Conservation (phyloP, 64 coral and sea anemone genomes). For the Actinia equina region DNA sequence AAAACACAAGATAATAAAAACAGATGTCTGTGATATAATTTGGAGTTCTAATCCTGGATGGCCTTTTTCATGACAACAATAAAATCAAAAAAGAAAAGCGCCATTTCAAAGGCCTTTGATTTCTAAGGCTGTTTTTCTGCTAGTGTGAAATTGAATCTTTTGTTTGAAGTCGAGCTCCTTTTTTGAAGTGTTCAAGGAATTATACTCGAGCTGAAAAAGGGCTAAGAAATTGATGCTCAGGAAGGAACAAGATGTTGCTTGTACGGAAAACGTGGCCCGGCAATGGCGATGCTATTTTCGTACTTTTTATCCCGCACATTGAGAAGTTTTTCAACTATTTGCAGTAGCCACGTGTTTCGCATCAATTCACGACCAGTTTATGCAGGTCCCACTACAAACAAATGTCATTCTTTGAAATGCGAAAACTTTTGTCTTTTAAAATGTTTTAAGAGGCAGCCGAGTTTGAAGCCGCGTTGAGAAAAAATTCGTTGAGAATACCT, state of each 20-base stretch:
- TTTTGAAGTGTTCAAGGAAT: not conserved
- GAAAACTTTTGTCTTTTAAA: not conserved
- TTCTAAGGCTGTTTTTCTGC: not conserved
- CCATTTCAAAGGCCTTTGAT: not conserved
- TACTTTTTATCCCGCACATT: not conserved
- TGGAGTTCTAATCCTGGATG: not conserved
- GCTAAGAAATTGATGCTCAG: not conserved
- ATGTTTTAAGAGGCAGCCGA: not conserved
- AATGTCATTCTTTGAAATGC: conserved; percentile 3
- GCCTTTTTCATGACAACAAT: not conserved
- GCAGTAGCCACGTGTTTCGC: not conserved
- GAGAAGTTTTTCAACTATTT: conserved; percentile 11
- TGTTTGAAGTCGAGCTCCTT: not conserved
- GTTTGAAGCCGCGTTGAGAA: not conserved
- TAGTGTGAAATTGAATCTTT: not conserved
- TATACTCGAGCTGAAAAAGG: not conserved
- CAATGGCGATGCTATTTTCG: not conserved
- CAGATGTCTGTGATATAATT: not conserved
- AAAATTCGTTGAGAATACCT: too few species aligned
- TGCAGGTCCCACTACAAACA: not conserved
- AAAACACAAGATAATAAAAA: not conserved
- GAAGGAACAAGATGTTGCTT: not conserved
- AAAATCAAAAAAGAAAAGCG: not conserved
- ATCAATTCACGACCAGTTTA: not conserved
- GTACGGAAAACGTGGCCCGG: not conserved